Evolutionary conservation across 2,888 invertebrate genomes (phyloP).

Genomic region (Lasioglossum pauxillum): DNA sequence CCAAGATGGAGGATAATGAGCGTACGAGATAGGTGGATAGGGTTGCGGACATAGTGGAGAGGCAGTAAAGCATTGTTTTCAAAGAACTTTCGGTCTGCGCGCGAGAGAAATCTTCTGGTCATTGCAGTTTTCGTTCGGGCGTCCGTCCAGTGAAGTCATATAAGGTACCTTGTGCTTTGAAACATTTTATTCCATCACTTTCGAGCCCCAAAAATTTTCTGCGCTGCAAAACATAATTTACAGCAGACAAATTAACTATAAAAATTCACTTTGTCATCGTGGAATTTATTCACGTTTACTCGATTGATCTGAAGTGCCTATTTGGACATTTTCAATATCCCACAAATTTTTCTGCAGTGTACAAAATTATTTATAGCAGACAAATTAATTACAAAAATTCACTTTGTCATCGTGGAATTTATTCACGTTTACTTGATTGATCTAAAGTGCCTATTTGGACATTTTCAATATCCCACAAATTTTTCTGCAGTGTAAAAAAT

Average conservation of each 20-base stretch:
- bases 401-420: too few species aligned
- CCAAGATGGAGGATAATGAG: not conserved
- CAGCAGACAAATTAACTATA: not conserved
- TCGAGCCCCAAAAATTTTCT: not conserved
- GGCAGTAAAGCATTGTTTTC: constrained; percentile 3
- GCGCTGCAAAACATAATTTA: not conserved
- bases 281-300: not conserved
- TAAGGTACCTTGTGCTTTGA: not conserved
- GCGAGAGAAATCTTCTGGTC: not conserved
- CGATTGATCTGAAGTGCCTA: not conserved
- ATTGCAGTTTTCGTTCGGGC: not conserved
- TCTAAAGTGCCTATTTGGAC: too few species aligned
- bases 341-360: too few species aligned
- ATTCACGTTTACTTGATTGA: too few species aligned
- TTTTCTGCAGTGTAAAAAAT: too few species aligned
- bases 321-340: too few species aligned
- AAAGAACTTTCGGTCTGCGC: not conserved
- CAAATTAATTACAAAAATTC: too few species aligned
- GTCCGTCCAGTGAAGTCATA: not conserved
- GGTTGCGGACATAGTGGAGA: not conserved
- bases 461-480: too few species aligned
- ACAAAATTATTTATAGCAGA: too few species aligned
- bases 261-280: too few species aligned
- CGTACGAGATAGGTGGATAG: not conserved
- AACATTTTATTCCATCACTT: not conserved